Evolutionary conservation across 2,888 invertebrate species (phyloP).

Genomic region (Lumbricus terrestris): DNA sequence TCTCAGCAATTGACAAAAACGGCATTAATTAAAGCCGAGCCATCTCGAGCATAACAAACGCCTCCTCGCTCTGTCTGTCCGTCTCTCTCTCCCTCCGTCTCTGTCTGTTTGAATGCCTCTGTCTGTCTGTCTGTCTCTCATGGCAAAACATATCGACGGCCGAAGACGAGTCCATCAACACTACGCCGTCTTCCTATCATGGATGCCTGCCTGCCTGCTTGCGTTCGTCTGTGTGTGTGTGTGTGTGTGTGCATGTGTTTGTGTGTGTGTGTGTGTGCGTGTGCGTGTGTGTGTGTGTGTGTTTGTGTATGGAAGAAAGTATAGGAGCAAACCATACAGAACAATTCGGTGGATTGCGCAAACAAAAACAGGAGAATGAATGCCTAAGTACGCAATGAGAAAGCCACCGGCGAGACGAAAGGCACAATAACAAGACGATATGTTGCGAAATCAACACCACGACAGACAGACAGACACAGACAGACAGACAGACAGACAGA

Average conservation of each 20-base stretch:
- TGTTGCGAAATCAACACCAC: neutral
- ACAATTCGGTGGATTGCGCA: neutral
- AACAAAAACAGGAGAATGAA: neutral
- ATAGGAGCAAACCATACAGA: neutral
- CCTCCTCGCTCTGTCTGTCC: neutral
- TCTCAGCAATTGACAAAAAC: neutral
- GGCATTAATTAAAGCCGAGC: neutral
- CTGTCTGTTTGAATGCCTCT: neutral
- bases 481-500: too few species aligned
- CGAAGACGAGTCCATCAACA: neutral
- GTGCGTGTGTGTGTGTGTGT: neutral
- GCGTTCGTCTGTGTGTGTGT: neutral
- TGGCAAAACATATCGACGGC: neutral
- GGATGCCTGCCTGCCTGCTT: neutral
- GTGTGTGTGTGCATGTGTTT: neutral
- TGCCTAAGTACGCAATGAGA: neutral
- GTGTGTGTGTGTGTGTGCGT: neutral
- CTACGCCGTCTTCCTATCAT: neutral
- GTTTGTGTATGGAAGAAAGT: neutral
- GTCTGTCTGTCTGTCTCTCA: neutral
- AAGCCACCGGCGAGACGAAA: neutral
- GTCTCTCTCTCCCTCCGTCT: neutral
- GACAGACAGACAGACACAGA: neutral
- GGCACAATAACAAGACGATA: neutral
- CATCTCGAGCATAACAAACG: neutral